Base-by-base conservation (phyloP, 2,888 invertebrate species). In the Eulithis prunata region DNA sequence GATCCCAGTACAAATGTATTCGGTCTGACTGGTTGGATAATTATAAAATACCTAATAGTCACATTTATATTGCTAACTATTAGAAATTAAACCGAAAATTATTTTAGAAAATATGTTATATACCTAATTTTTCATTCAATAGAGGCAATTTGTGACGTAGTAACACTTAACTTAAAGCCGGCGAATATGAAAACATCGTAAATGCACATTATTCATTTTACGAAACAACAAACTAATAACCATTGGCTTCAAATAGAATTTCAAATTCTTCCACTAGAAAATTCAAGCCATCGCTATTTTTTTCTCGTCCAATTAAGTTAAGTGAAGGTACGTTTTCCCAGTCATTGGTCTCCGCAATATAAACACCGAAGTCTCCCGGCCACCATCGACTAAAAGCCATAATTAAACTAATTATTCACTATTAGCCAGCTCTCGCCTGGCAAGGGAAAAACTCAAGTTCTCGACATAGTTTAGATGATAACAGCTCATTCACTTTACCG, bases 351-450 rank as follows among this genome's bases (percentile, higher is more conserved):
- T 61, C 63, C 58, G 32, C 68, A 68, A 59, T 56, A 63, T 68
- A 68, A 70, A 76, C 72, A 79, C 79, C 72, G 78, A 79, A 74
- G 73, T 78, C 82, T 80, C 82, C 84, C 80, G 84, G 57, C 60
- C 51, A 57, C 79, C 51, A 57, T 79, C 70, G 80, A 74, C 84
- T 89, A 86, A 90, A 90, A 88, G 88, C 88, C 73, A 81, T 85
- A 91, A 91, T 92, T 91, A 90, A 89, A 89, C 86, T 87, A 89
- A 91, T 91, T 90, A 89, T 87, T 88, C 82, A 87, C 87, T 89
- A 90, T 89, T 90, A 90, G 78, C 80, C 76, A 78, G 81, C 86
- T 88, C 87, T 86, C 86, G 78, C 78, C 77, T 76, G 74, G 75
- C 71, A 77, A 76, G 75, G 81, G 85, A 88, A 89, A 88, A 91